These are phyloP conservation scores for Micrastur ruficollis DNA, from an alignment of 2,797 vertebrate genomes.

Conservation along the genomic window DNA sequence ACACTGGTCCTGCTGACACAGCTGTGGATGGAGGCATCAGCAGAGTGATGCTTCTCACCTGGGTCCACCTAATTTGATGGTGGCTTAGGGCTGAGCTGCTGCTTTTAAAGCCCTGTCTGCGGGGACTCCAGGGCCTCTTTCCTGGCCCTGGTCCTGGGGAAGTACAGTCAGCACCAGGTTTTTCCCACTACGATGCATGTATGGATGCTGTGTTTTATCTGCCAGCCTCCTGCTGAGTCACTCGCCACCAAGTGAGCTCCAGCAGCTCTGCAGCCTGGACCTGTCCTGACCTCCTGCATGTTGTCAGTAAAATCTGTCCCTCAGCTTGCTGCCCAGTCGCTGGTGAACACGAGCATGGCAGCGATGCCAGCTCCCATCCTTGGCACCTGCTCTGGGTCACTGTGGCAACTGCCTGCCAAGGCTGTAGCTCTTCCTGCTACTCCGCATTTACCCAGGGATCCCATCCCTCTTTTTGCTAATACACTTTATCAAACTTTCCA, in stretches of 20 bases:
- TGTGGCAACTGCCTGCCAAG: background rate
- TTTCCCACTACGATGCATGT: rapidly evolving
- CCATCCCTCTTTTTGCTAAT: background rate
- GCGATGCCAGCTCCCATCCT: rapidly evolving
- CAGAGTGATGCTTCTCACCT: background rate
- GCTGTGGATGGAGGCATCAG: rapidly evolving
- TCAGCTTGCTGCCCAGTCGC: background rate
- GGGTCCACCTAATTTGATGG: background rate
- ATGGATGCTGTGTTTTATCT: background rate
- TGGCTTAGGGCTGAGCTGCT: background rate
- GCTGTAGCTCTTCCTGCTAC: background rate
- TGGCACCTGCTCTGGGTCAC: background rate
- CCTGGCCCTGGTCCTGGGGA: background rate
- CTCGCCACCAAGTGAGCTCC: background rate
- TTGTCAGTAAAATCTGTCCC: background rate
- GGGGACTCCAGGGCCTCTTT: background rate
- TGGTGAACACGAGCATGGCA: rapidly evolving
- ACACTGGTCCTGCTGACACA: background rate
- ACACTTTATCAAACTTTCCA: background rate
- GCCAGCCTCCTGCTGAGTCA: slow-evolving; percentile 16
- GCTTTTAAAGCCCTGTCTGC: background rate
- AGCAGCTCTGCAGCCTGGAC: background rate
- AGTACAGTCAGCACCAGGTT: rapidly evolving
- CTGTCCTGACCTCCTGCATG: rapidly evolving
- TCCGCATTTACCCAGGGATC: background rate